Base-by-base conservation (phyloP, 2,888 invertebrate genomes). In the Ceramica pisi region DNA sequence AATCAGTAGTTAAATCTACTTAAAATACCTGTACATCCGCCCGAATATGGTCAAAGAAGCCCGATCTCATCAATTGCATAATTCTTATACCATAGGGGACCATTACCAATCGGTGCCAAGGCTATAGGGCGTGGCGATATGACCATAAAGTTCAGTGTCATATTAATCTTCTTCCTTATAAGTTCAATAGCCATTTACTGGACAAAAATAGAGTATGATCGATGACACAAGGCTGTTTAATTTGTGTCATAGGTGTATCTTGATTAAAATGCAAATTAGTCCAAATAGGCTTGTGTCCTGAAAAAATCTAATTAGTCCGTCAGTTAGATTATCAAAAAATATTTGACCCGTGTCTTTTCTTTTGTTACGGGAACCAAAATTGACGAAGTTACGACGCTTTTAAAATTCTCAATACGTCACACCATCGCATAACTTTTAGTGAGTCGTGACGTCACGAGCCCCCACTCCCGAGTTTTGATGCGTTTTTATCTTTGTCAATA, bases 121-220 rank as follows among this genome's bases (percentile, higher is more conserved):
- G 83, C 10, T 4, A n/a, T n/a, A 74, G 60, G 73, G 67, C n/a
- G 57, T 73, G 51, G 53, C 21, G 0, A 8, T 53, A 38, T n/a
- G 56, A 67, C 78, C 71, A 82, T 84, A 72, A 80, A 67, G 64
- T 69, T 75, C 74, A 81, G 57, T 84, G 71, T 7, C 62, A 51
- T 50, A 0, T 50, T 71, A 73, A 82, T 63, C 70, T 26, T 78
- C 78, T 84, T 84, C 82, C 83, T 78, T 84, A 74, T 78, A 84
- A 63, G 82, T 50, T 57, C 50, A 62, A 71, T 74, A 67, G 31
- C 4, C n/a, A 68, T 60, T 75, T 51, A 16, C 23, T 53, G 70
- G 59, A 48, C 56, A 12, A 50, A 71, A 75, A 68, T 62, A 57
- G 21, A 55, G 16, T 48, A 9, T 41, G 46, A 62, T 78, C 50